Percentiles rank a stretch among this genome's conserved stretches.
Conservation (phyloP, 2,888 invertebrate species). For the Parnassius orleans region DNA sequence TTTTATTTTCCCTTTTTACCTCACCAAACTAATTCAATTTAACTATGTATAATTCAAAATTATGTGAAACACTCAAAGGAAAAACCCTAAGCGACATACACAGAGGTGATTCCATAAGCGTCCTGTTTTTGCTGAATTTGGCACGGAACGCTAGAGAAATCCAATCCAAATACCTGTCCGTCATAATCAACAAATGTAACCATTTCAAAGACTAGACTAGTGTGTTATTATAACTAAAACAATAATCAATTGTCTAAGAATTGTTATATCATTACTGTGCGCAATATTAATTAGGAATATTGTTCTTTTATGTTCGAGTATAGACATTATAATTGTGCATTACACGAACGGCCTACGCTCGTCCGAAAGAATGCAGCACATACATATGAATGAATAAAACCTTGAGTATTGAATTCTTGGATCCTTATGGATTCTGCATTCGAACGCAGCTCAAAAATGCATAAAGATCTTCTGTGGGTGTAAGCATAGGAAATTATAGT, state of each 20-base stretch:
- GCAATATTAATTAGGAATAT: conserved; percentile 15
- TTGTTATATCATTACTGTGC: conserved; percentile 8
- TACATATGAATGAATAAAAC: conserved; percentile 3
- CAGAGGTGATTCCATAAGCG: too few relatives aligned
- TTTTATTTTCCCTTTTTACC: too few relatives aligned
- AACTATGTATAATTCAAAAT: too few relatives aligned
- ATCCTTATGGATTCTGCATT: neutral
- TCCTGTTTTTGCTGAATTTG: too few relatives aligned
- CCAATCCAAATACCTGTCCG: neutral
- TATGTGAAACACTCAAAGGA: too few relatives aligned
- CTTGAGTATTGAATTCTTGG: conserved; percentile 9
- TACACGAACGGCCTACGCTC: conserved; percentile 13
- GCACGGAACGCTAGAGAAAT: too few relatives aligned
- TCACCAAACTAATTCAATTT: too few relatives aligned
- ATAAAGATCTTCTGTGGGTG: neutral
- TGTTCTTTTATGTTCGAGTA: neutral
- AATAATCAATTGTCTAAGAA: neutral
- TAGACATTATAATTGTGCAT: neutral
- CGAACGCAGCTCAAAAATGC: neutral
- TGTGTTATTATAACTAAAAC: neutral
- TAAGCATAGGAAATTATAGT: neutral
- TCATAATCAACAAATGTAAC: conserved; percentile 5
- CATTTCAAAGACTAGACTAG: too few relatives aligned
- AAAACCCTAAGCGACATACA: too few relatives aligned
- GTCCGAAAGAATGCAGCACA: conserved; percentile 13